phyloP scores from a whole-genome alignment of 2,113 vertebrate species.

The Chrysochloris asiatica region DNA sequence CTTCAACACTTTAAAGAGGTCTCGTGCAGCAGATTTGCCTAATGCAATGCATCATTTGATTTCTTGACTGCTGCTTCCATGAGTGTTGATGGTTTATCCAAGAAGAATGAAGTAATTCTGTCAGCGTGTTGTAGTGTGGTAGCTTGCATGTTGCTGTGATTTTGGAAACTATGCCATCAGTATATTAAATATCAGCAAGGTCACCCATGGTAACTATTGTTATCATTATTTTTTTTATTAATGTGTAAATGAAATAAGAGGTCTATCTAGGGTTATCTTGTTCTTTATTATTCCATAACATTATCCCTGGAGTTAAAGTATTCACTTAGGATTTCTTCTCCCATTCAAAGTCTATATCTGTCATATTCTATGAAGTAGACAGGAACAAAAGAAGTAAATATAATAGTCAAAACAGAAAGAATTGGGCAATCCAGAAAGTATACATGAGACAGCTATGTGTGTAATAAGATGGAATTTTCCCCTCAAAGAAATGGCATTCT shows the following conservation, averaged over 20 bases:
- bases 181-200: no score
- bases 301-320: neutral
- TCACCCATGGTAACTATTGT: no score
- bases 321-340: neutral
- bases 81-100: no score
- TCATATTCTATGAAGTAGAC: neutral
- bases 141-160: no score
- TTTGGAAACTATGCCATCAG: no score
- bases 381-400: neutral
- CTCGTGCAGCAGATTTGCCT: no score
- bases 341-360: neutral
- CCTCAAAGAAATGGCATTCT: slow-evolving; percentile 12
- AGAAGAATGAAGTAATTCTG: no score
- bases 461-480: neutral
- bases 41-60: no score
- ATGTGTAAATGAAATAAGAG: neutral
- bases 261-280: neutral
- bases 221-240: neutral
- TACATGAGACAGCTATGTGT: neutral
- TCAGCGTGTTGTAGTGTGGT: no score
- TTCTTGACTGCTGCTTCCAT: no score
- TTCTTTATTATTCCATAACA: neutral
- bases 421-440: neutral
- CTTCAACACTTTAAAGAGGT: no score
- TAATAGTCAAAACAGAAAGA: neutral